A percentile compares a stretch with the other conserved stretches of the same genome.
phyloP scores from a whole-genome alignment of 1,140 invertebrate species.

The Drosophila asahinai region DNA sequence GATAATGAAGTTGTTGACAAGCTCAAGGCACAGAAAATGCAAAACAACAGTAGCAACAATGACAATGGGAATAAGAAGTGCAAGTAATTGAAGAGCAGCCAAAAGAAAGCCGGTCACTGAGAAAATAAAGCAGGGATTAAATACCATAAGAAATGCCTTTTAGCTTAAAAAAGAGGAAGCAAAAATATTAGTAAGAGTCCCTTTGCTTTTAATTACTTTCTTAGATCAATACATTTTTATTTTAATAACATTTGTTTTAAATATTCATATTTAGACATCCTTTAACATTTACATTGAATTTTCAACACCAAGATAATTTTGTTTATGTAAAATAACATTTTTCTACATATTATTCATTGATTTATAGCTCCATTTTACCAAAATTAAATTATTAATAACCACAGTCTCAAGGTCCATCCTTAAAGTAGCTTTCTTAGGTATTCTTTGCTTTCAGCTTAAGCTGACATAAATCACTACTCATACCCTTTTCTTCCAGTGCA shows the following conservation, averaged over 20 bases:
- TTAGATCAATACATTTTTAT: no score
- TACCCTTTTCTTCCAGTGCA: conserved; percentile 17
- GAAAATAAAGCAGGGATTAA: background rate
- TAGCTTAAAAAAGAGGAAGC: background rate
- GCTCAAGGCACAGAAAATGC: conserved; percentile 62
- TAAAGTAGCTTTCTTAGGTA: background rate
- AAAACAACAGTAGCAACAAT: conserved; percentile 57
- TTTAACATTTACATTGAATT: background rate
- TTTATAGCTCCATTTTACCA: background rate
- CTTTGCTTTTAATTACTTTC: background rate
- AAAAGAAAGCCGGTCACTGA: conserved; percentile 35
- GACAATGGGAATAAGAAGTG: conserved; percentile 43
- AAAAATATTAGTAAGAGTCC: background rate
- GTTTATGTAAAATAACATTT: background rate
- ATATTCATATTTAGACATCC: no score
- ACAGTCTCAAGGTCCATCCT: background rate
- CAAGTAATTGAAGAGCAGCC: conserved; percentile 71
- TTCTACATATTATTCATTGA: background rate
- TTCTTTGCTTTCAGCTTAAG: no score
- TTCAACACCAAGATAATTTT: background rate
- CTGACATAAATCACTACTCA: no score
- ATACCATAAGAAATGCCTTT: no score
- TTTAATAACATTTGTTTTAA: no score
- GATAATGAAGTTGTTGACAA: conserved; percentile 83
- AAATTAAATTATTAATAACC: background rate